Evolutionary conservation across 2,797 vertebrate genomes (phyloP).

Genomic region (Setipinna tenuifilis): DNA sequence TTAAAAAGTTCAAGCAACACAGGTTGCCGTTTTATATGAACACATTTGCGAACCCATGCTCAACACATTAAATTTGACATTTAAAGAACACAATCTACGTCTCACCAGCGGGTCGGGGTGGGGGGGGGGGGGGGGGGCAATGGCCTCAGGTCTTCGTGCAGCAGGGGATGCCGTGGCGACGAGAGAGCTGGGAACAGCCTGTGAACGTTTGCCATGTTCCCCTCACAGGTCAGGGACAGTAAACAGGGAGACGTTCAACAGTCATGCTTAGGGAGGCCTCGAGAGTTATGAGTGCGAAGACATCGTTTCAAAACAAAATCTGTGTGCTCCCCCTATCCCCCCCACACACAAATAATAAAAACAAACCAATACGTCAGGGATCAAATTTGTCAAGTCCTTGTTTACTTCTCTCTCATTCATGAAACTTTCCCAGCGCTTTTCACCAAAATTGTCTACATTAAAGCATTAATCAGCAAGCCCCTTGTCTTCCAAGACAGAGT

Average conservation of each 20-base stretch:
- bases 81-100: conserved; percentile 8
- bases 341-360: not conserved
- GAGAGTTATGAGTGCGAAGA: conserved; percentile 1
- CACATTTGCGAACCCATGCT: conserved; percentile 3
- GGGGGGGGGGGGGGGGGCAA: not conserved
- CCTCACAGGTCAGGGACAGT: conserved; percentile 10
- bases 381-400: conserved; percentile 21
- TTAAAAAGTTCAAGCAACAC: conserved; percentile 20
- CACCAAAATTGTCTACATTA: not conserved
- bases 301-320: not conserved
- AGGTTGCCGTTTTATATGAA: not conserved
- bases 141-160: not conserved
- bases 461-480: not conserved
- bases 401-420: conserved; percentile 29
- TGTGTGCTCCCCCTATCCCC: not conserved
- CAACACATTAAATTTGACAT: conserved; percentile 8
- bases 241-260: conserved; percentile 12
- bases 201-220: conserved; percentile 16
- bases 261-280: not conserved
- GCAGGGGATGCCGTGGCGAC: not conserved
- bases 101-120: not conserved
- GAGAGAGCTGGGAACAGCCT: conserved; percentile 17
- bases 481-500: not conserved
- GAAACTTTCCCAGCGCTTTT: not conserved
- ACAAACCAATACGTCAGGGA: conserved; percentile 1